Evolutionary conservation across 2,113 vertebrate genomes (phyloP).

Genomic region (Carassius auratus): DNA sequence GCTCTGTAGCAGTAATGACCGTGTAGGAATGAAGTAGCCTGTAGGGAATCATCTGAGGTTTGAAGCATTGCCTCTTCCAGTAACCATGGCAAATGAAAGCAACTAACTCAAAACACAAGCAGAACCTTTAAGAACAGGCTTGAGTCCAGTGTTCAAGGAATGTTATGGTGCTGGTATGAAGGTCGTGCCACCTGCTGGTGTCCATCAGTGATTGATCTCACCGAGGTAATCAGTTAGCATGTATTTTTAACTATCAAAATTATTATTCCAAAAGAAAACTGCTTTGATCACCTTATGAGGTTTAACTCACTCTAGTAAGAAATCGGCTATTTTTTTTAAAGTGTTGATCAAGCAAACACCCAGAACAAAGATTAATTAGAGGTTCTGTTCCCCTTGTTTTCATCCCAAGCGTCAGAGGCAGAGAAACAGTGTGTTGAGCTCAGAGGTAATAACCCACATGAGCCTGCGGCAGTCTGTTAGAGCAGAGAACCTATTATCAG

Average conservation of each 20-base stretch:
- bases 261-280: background rate
- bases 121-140: constrained; percentile 31
- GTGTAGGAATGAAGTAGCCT: constrained; percentile 56
- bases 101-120: constrained; percentile 41
- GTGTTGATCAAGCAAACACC: background rate
- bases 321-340: background rate
- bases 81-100: constrained; percentile 56
- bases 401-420: constrained; percentile 2
- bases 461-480: constrained; percentile 37
- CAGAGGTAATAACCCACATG: constrained; percentile 53
- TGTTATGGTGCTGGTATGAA: background rate
- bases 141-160: background rate
- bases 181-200: background rate
- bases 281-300: background rate
- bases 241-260: background rate
- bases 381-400: constrained; percentile 37
- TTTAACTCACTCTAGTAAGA: background rate
- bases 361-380: constrained; percentile 42
- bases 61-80: constrained; percentile 50
- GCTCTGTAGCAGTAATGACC: constrained; percentile 69
- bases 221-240: background rate
- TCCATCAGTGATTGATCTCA: background rate
- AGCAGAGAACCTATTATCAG: constrained; percentile 44
- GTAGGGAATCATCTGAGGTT: constrained; percentile 63
- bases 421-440: constrained; percentile 39